Base-by-base conservation (phyloP, 1,140 invertebrate species). In the Aphaenogaster ashmeadi region DNA sequence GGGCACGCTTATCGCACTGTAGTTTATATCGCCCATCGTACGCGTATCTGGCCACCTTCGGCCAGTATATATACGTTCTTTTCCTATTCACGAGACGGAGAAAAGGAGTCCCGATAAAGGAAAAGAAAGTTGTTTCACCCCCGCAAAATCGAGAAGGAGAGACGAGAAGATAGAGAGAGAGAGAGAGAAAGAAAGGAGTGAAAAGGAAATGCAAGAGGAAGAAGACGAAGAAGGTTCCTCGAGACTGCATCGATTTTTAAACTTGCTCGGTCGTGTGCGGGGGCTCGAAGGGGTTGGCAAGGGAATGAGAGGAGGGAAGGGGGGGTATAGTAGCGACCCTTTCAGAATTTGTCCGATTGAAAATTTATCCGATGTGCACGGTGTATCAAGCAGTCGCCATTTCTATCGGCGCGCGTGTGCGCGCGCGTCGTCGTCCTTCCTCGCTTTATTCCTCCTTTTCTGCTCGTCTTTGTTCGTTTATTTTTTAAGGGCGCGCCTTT, bases 261-360 rank as follows among this genome's bases (percentile, higher is more conserved):
- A 92, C 88, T 94, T 93, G 88, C 91, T 93, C 89, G 74, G 60
- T 81, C 36, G 75, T 52, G 54, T 75, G 79, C 74, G 47, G 38
- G 41, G 74, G 15, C 11, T 64, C 38, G 52, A 54, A 54, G 54
- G 50, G 21, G 41, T 41, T 33, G 52, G 67, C 3, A 8, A 74
- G 33, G 87, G 41, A 52, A 21, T 64, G 33, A 44, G n/a, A 52
- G 67, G 50, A 50, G 38, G 54, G 67, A 50, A 47, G 47, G 38
- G 54, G 6, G 38, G 52, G 52, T 78, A 36, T 58, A 69, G 80
- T 84, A 85, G 79, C 72, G 83, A 90, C 89, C 89, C 91, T 92
- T 94, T 94, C 91, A 92, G 93, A 94, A 94, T 94, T 94, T 94
- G 88, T 92, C 89, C 93, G 91, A 94, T 94, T 94, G 93, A 94